phyloP scores from a whole-genome alignment of 2,888 invertebrate genomes.

The Trichopoda pennipes region DNA sequence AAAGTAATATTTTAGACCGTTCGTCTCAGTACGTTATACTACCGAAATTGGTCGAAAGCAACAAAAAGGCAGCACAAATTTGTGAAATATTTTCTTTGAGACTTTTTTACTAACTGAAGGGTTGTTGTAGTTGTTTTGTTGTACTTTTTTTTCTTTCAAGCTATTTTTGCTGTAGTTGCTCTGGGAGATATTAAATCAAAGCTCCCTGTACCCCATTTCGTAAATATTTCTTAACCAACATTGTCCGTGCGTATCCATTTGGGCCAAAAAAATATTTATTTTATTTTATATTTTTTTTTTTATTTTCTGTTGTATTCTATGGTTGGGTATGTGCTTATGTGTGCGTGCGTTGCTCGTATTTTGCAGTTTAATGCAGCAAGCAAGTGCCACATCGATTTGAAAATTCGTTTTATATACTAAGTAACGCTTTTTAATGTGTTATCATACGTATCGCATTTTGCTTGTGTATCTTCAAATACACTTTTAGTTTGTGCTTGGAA shows the following conservation, averaged over 20 bases:
- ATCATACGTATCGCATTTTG: slow-evolving; percentile 47
- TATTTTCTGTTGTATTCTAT: slow-evolving; percentile 7
- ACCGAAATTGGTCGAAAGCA: slow-evolving; percentile 16
- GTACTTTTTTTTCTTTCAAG: slow-evolving; percentile 2
- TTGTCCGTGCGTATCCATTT: slow-evolving; percentile 67
- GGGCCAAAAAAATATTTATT: slow-evolving; percentile 50
- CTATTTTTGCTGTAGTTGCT: slow-evolving; percentile 11
- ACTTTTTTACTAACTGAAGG: slow-evolving; percentile 66
- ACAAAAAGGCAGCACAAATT: slow-evolving; percentile 31
- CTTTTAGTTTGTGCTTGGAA: slow-evolving; percentile 52
- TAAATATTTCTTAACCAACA: slow-evolving; percentile 50
- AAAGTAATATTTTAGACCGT: slow-evolving; percentile 1
- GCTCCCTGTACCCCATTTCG: slow-evolving; percentile 46
- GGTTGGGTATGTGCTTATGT: background rate
- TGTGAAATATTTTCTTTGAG: slow-evolving; percentile 58
- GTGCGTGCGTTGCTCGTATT: slow-evolving; percentile 23
- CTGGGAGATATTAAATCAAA: slow-evolving; percentile 27
- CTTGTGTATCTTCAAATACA: slow-evolving; percentile 44
- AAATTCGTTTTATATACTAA: slow-evolving; percentile 65
- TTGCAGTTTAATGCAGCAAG: slow-evolving; percentile 66
- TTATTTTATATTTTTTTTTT: slow-evolving; percentile 51
- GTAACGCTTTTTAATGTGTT: slow-evolving; percentile 67
- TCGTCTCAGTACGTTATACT: background rate
- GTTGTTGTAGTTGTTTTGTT: slow-evolving; percentile 53
- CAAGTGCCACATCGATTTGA: slow-evolving; percentile 69